Percentiles rank a stretch among this genome's conserved stretches.
Conservation (phyloP, 2,888 invertebrate species). For the Lucinisca nassula region DNA sequence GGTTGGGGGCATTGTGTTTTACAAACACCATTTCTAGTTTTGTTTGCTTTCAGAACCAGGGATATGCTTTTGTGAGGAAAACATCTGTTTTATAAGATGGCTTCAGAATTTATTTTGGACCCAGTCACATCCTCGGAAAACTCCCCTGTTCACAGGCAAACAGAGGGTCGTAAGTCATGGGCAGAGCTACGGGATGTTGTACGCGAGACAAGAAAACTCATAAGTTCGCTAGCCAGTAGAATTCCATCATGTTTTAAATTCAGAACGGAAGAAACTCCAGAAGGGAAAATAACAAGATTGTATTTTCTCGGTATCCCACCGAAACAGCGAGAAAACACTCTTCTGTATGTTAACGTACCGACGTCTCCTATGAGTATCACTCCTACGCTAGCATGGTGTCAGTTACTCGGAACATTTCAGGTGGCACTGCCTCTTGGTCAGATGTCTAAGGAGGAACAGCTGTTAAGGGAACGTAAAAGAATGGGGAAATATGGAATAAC, state of each 20-base stretch:
- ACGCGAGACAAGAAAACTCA: conserved; percentile 84
- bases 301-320: conserved; percentile 96
- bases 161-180: conserved; percentile 83
- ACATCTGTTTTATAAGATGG: conserved; percentile 64
- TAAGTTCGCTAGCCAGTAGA: conserved; percentile 83
- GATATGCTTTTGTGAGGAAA: too few relatives aligned
- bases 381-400: conserved; percentile 91
- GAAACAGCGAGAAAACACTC: conserved; percentile 96
- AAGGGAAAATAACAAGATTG: conserved; percentile 89
- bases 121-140: conserved; percentile 64
- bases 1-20: too few relatives aligned
- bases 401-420: conserved; percentile 91
- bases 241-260: conserved; percentile 86
- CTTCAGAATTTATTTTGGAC: conserved; percentile 76
- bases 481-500: conserved; percentile 97
- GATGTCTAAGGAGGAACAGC: conserved; percentile 95
- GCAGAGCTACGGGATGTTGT: conserved; percentile 85
- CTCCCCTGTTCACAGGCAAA: conserved; percentile 30
- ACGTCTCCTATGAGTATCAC: conserved; percentile 54
- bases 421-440: conserved; percentile 91
- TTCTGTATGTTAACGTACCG: conserved; percentile 94
- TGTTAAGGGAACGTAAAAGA: conserved; percentile 96
- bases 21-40: too few relatives aligned
- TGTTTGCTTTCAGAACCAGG: too few relatives aligned
- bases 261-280: conserved; percentile 77